Percentiles rank a stretch among this genome's conserved stretches.
Conservation (phyloP, 2,797 vertebrate species). For the Hypotaenidia philippensis region DNA sequence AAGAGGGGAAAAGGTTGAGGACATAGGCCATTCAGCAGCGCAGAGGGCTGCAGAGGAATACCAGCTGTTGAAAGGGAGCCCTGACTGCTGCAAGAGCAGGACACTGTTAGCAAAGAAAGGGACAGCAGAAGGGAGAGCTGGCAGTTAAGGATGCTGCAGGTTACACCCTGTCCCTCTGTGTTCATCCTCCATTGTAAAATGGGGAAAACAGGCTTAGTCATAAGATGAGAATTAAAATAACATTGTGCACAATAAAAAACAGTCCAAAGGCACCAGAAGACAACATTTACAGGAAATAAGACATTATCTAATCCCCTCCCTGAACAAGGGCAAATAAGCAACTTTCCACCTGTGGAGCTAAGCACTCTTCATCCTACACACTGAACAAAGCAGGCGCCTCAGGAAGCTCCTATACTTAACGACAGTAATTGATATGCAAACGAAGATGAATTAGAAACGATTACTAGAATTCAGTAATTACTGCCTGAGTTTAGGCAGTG, state of each 20-base stretch:
- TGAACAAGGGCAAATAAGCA: not conserved
- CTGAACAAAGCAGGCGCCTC: not conserved
- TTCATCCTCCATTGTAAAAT: not conserved
- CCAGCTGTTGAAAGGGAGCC: not conserved
- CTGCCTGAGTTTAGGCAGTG: not conserved
- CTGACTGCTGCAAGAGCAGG: not conserved
- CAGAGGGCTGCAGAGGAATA: not conserved
- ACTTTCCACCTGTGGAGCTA: not conserved
- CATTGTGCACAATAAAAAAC: not conserved
- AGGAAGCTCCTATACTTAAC: not conserved
- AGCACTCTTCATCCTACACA: not conserved
- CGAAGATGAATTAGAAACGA: not conserved
- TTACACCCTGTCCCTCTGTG: not conserved
- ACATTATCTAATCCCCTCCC: not conserved
- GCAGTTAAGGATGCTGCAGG: not conserved
- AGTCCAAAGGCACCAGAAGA: not conserved
- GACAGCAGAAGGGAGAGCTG: not conserved
- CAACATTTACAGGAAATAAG: not conserved
- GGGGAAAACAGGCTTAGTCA: not conserved
- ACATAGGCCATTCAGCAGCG: accelerated
- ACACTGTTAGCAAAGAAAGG: not conserved
- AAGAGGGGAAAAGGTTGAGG: not conserved
- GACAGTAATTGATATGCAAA: not conserved
- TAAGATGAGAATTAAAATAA: not conserved
- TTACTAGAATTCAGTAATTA: not conserved